phyloP scores from a whole-genome alignment of 1,140 invertebrate species.

The Leptinotarsa undecemlineata region DNA sequence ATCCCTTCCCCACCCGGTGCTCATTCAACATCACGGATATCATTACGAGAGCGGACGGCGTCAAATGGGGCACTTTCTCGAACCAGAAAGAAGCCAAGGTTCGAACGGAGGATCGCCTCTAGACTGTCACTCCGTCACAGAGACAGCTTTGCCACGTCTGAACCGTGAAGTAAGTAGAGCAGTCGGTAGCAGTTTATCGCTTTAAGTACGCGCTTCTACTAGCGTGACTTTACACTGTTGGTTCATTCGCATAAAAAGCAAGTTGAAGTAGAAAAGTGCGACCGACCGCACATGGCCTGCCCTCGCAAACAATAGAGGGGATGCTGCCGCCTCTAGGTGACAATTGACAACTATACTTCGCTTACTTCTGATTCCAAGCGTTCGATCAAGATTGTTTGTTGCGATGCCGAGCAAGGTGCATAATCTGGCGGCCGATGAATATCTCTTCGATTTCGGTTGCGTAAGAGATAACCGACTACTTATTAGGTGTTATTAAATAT shows the following conservation, averaged over 20 bases:
- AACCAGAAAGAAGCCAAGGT: constrained; percentile 15
- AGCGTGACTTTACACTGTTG: constrained; percentile 47
- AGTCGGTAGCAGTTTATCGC: constrained; percentile 45
- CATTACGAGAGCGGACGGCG: constrained; percentile 47
- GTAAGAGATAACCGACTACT: not conserved
- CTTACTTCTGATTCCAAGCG: not conserved
- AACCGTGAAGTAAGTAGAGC: constrained; percentile 38
- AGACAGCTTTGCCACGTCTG: constrained; percentile 48
- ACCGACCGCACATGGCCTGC: constrained; percentile 39
- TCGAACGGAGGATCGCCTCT: constrained; percentile 23
- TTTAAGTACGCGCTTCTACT: constrained; percentile 32
- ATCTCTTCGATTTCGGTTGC: not conserved
- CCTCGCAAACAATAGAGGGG: constrained; percentile 45
- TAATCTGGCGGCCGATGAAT: too few relatives aligned
- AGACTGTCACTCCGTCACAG: constrained; percentile 36
- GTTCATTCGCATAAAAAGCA: constrained; percentile 48
- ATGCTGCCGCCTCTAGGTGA: constrained; percentile 36
- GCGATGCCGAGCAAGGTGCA: not conserved
- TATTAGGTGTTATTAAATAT: not conserved
- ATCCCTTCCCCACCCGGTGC: constrained; percentile 55
- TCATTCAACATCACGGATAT: constrained; percentile 53
- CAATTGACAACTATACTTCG: constrained; percentile 34
- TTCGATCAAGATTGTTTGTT: constrained; percentile 2
- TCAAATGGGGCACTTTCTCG: constrained; percentile 39
- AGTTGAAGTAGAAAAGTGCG: constrained; percentile 42